phyloP scores from a whole-genome alignment of 2,113 vertebrate species.

The Aphyosemion australe region DNA sequence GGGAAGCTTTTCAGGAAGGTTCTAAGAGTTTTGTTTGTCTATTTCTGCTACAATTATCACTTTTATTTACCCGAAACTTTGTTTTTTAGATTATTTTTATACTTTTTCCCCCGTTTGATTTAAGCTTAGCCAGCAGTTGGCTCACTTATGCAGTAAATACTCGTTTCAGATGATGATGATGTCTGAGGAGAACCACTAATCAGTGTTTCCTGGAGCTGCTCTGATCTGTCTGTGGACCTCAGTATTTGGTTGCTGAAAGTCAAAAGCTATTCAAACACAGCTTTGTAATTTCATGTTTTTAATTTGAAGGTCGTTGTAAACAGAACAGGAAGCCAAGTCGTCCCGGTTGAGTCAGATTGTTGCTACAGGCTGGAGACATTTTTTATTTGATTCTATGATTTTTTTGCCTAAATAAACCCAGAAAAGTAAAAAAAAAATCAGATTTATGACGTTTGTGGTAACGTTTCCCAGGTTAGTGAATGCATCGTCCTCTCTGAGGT shows the following conservation, averaged over 20 bases:
- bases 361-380: not conserved
- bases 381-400: no score
- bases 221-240: slow-evolving; percentile 22
- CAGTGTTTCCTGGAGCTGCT: slow-evolving; percentile 13
- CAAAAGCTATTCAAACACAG: slow-evolving; percentile 1
- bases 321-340: slow-evolving; percentile 14
- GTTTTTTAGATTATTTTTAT: no score
- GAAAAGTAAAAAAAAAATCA: no score
- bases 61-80: no score
- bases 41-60: no score
- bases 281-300: slow-evolving; percentile 19
- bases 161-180: slow-evolving; percentile 1
- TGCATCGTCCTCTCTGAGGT: slow-evolving; percentile 1
- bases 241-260: slow-evolving; percentile 12
- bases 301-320: slow-evolving; percentile 8
- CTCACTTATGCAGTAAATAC: not conserved
- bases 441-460: no score
- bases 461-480: not conserved
- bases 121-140: no score
- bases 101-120: no score
- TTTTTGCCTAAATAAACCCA: no score
- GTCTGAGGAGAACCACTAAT: slow-evolving; percentile 31
- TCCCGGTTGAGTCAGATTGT: slow-evolving; percentile 5
- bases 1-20: no score
- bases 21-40: no score